Evolutionary conservation across 2,797 vertebrate genomes (phyloP).

Genomic region (Pipistrellus pipistrellus): DNA sequence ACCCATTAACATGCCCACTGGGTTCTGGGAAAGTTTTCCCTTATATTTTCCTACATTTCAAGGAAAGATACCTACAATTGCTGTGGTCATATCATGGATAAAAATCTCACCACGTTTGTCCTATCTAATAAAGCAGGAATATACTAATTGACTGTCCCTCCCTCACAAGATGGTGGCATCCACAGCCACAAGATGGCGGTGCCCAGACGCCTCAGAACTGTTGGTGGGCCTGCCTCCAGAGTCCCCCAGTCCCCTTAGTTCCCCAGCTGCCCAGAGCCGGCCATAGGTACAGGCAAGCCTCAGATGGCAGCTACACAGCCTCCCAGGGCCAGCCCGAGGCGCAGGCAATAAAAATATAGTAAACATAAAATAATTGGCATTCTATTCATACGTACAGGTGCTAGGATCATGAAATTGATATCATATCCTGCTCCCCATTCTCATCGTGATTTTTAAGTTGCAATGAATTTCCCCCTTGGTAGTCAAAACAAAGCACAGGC

Average conservation of each 20-base stretch:
- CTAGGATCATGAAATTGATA: not conserved
- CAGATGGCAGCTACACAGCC: too few species aligned
- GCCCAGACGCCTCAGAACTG: too few species aligned
- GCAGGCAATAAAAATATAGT: too few species aligned
- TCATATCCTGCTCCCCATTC: not conserved
- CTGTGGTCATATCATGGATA: not conserved
- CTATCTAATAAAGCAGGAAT: too few species aligned
- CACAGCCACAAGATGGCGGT: too few species aligned
- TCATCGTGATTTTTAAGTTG: not conserved
- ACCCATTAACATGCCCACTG: not conserved
- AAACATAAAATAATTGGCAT: not conserved
- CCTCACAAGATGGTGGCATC: too few species aligned
- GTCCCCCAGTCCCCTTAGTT: too few species aligned
- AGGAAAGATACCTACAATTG: not conserved
- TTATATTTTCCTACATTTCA: not conserved
- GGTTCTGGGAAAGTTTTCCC: not conserved
- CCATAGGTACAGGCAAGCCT: too few species aligned
- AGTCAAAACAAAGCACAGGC: not conserved
- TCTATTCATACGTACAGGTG: not conserved
- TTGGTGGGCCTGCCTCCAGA: too few species aligned
- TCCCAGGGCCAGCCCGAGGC: too few species aligned
- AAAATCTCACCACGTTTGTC: not conserved
- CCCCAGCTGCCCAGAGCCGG: too few species aligned
- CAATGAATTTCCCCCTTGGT: not conserved
- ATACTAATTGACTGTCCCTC: too few species aligned